Evolutionary conservation across 2,888 invertebrate species (phyloP).

Genomic region (Synanthedon formicaeformis): DNA sequence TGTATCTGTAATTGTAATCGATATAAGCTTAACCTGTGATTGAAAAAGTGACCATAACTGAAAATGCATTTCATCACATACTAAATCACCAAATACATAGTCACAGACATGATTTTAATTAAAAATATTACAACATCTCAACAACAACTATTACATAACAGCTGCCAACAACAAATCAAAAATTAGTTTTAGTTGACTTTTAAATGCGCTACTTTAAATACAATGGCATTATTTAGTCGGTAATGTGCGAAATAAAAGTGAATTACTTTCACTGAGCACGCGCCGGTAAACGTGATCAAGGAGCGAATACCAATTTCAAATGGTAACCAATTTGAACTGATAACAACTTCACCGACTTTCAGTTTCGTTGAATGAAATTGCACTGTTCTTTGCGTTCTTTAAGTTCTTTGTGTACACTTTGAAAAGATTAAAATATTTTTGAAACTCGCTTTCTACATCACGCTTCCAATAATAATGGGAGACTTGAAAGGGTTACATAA

Average conservation of each 20-base stretch:
- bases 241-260: conserved; percentile 5
- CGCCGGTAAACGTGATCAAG: conserved; percentile 20
- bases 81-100: too few species aligned
- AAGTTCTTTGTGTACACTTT: too few species aligned
- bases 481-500: conserved; percentile 8
- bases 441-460: conserved; percentile 44
- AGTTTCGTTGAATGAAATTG: conserved; percentile 34
- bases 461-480: conserved; percentile 23
- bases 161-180: neutral
- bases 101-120: neutral
- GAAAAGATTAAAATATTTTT: neutral
- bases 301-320: conserved; percentile 14
- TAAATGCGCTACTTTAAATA: conserved; percentile 1
- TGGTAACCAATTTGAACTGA: neutral
- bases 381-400: conserved; percentile 12
- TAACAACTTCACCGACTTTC: conserved; percentile 31
- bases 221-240: conserved; percentile 4
- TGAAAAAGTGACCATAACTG: too few species aligned
- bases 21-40: too few species aligned
- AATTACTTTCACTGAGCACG: conserved; percentile 38
- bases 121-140: neutral
- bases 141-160: neutral
- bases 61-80: too few species aligned
- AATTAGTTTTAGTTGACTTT: conserved; percentile 1
- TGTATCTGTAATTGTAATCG: too few species aligned